A percentile compares a stretch with the other conserved stretches of the same genome.
Conservation (phyloP, 2,888 invertebrate species). For the Lottia gigantea region DNA sequence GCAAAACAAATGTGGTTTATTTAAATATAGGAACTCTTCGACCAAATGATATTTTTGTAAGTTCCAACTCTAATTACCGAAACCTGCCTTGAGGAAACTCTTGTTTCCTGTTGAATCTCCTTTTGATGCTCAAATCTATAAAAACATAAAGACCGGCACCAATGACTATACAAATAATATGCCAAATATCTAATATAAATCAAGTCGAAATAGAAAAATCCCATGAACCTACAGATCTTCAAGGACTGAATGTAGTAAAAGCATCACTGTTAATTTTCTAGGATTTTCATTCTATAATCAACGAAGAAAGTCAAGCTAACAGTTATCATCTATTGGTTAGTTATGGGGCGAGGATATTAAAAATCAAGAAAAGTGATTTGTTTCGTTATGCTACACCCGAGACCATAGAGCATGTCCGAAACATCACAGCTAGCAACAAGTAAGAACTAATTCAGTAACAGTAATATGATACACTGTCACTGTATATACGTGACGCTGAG, state of each 20-base stretch:
- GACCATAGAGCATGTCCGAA: conserved; percentile 41
- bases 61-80: conserved; percentile 22
- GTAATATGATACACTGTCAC: too few species aligned
- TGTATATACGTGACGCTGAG: too few species aligned
- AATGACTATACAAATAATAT: background rate
- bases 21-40: conserved; percentile 43
- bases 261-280: conserved; percentile 25
- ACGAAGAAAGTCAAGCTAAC: conserved; percentile 15
- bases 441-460: conserved; percentile 24
- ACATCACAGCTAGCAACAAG: conserved; percentile 42
- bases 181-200: too few species aligned
- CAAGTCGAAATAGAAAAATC: too few species aligned
- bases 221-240: background rate
- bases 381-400: conserved; percentile 39
- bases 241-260: background rate
- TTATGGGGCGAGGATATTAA: conserved; percentile 44
- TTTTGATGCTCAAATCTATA: too few species aligned
- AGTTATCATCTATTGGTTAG: conserved; percentile 48
- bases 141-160: background rate
- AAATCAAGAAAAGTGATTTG: conserved; percentile 45
- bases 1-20: conserved; percentile 38
- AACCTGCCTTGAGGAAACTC: too few species aligned
- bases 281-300: conserved; percentile 36
- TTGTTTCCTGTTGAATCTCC: too few species aligned
- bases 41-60: conserved; percentile 49